Percentiles rank a stretch among this genome's conserved stretches.
Evolutionary conservation across 2,113 vertebrate genomes (phyloP).

Genomic region (Odontophorus gujanensis): DNA sequence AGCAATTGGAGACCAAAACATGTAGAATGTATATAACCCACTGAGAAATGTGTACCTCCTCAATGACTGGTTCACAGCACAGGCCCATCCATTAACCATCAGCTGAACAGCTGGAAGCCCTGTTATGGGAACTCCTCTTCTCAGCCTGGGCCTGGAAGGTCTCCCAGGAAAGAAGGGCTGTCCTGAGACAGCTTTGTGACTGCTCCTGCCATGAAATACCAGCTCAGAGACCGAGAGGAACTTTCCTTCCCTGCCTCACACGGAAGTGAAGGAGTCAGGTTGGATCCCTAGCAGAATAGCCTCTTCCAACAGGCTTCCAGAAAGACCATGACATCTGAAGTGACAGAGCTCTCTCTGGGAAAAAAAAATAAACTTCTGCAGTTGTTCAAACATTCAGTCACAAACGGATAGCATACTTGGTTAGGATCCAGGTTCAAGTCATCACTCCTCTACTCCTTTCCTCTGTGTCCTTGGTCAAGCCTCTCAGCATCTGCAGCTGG

Average conservation of each 20-base stretch:
- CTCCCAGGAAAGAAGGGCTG: background rate
- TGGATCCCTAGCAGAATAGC: conserved; percentile 30
- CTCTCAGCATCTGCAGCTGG: background rate
- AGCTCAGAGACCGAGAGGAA: accelerated
- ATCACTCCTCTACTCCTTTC: conserved; percentile 3
- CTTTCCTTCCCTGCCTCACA: background rate
- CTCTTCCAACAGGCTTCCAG: background rate
- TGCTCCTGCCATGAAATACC: background rate
- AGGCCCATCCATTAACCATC: background rate
- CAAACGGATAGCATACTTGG: background rate
- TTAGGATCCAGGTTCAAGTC: conserved; percentile 36
- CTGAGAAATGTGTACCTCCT: background rate
- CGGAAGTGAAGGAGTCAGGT: background rate
- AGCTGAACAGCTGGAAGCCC: background rate
- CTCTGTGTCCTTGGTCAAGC: conserved; percentile 3
- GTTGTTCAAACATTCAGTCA: conserved; percentile 22
- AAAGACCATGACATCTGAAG: background rate
- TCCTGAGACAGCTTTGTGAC: background rate
- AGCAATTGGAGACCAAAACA: background rate
- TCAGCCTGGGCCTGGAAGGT: background rate
- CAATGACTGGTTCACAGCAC: background rate
- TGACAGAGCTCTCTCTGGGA: background rate
- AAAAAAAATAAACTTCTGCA: background rate
- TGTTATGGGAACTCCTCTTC: background rate
- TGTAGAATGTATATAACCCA: background rate